Percentiles rank a stretch among this genome's conserved stretches.
phyloP scores from a whole-genome alignment of 2,888 invertebrate species.

The Rapana venosa region DNA sequence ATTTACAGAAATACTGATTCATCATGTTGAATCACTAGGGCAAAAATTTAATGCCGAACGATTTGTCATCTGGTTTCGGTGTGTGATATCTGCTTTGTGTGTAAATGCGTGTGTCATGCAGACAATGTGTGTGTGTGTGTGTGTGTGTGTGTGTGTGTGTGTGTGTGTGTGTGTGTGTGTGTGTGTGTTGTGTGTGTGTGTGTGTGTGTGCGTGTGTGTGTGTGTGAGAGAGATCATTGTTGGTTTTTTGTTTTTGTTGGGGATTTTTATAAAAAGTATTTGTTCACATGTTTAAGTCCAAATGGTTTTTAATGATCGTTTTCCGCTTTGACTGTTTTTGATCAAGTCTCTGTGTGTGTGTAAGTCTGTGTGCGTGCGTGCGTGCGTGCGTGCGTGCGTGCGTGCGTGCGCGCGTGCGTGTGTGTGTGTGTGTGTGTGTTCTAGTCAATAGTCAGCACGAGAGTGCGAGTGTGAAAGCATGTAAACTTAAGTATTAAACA shows the following conservation, averaged over 20 bases:
- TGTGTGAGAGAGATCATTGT: no score
- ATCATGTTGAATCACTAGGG: no score
- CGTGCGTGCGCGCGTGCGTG: not conserved
- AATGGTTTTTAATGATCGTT: not conserved
- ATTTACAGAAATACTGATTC: no score
- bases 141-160: no score
- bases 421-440: not conserved
- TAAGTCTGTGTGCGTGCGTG: constrained; percentile 2
- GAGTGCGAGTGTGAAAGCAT: not conserved
- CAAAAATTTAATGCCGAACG: no score
- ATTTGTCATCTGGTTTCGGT: no score
- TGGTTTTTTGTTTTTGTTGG: not conserved
- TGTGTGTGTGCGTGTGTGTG: no score
- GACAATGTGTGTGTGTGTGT: no score
- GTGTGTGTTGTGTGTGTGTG: no score
- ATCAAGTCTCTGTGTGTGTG: not conserved
- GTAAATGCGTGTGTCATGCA: no score
- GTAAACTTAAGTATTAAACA: not conserved
- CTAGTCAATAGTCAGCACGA: not conserved
- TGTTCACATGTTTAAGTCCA: not conserved
- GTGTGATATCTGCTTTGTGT: no score
- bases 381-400: constrained; percentile 5
- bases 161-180: no score
- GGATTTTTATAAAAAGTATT: not conserved
- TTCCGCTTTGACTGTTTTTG: not conserved